phyloP scores from a whole-genome alignment of 2,113 vertebrate species.

The Carassius carassius region DNA sequence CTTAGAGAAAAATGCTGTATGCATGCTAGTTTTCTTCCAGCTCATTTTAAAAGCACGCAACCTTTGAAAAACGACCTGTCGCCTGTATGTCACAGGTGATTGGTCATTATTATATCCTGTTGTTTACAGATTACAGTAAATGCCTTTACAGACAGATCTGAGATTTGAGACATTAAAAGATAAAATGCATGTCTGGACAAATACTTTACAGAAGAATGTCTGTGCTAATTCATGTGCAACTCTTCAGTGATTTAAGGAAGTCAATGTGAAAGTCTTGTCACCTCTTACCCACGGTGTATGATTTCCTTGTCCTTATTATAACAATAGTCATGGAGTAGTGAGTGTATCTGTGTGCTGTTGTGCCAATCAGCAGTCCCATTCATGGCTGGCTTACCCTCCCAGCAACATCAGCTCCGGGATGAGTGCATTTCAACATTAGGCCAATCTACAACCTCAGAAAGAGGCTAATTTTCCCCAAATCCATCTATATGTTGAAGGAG shows the following conservation, averaged over 20 bases:
- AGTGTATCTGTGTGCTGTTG: conserved; percentile 55
- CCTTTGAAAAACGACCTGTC: background rate
- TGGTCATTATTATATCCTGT: background rate
- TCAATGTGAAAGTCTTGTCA: conserved; percentile 60
- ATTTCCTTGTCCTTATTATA: conserved; percentile 54
- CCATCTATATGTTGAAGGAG: conserved; percentile 38
- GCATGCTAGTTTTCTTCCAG: background rate
- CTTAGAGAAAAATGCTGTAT: background rate
- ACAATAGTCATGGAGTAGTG: conserved; percentile 58
- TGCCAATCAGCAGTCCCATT: conserved; percentile 77
- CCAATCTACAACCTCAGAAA: conserved; percentile 52
- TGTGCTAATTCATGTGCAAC: background rate
- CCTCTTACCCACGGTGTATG: background rate
- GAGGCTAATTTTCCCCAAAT: conserved; percentile 47
- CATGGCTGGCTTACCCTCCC: conserved; percentile 70
- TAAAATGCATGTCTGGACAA: background rate
- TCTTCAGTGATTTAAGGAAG: conserved; percentile 46
- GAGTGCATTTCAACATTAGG: conserved; percentile 63
- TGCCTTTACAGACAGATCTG: background rate
- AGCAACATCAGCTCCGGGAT: conserved; percentile 70
- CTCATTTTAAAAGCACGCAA: background rate
- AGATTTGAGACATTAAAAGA: background rate
- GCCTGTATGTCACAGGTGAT: background rate
- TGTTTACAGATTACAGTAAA: background rate
- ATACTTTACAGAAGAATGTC: conserved; percentile 1